Evolutionary conservation across 2,888 invertebrate genomes (phyloP).

Genomic region (Microchrysa polita): DNA sequence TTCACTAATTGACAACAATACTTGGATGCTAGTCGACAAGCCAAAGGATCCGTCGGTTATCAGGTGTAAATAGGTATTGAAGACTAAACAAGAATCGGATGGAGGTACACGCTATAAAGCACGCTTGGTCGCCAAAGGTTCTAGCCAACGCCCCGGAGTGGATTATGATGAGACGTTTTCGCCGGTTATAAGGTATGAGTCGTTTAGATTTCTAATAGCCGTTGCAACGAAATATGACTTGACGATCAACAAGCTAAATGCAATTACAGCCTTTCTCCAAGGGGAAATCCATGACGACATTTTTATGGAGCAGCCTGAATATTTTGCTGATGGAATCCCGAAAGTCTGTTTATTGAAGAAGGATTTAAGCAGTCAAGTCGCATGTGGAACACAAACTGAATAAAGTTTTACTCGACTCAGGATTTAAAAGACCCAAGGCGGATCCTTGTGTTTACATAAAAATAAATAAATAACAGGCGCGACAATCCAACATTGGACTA

Average conservation of each 20-base stretch:
- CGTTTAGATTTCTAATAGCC: conserved; percentile 48
- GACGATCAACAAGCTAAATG: conserved; percentile 45
- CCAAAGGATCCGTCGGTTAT: conserved; percentile 50
- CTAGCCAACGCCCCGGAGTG: conserved; percentile 49
- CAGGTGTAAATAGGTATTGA: conserved; percentile 54
- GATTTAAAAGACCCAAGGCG: conserved; percentile 4
- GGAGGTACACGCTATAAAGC: conserved; percentile 51
- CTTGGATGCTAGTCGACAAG: conserved; percentile 51
- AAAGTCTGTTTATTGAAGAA: conserved; percentile 49
- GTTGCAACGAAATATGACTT: conserved; percentile 39
- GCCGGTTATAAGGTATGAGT: conserved; percentile 51
- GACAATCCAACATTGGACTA: too few relatives aligned
- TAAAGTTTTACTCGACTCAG: conserved; percentile 40
- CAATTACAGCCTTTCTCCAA: conserved; percentile 47
- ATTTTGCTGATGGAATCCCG: conserved; percentile 7
- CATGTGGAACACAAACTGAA: conserved; percentile 47
- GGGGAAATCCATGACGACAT: conserved; percentile 33
- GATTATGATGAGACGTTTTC: conserved; percentile 40
- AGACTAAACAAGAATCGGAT: conserved; percentile 50
- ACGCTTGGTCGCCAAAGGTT: conserved; percentile 54
- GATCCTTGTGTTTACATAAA: conserved; percentile 45
- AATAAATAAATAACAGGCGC: too few relatives aligned
- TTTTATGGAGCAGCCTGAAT: too few relatives aligned
- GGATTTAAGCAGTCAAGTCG: conserved; percentile 51
- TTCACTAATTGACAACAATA: conserved; percentile 51